phyloP scores from a whole-genome alignment of 1,140 invertebrate species.

The Leptinotarsa undecemlineata region DNA sequence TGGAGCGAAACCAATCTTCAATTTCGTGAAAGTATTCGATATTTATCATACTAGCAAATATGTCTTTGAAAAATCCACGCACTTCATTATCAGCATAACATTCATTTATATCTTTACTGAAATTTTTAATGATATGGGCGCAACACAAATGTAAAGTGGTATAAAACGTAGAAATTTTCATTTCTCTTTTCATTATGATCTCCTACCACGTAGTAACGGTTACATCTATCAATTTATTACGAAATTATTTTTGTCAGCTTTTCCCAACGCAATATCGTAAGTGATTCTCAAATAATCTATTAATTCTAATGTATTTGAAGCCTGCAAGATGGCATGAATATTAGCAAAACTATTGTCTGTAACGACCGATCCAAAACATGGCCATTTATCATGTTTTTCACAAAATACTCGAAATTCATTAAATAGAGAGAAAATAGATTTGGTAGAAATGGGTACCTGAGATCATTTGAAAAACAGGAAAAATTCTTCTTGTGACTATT shows the following conservation, averaged over 20 bases:
- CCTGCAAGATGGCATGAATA: slow-evolving; percentile 27
- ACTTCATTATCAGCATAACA: background rate
- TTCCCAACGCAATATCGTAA: too few relatives aligned
- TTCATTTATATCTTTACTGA: slow-evolving; percentile 21
- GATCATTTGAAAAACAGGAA: too few relatives aligned
- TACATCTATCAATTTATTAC: too few relatives aligned
- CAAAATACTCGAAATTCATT: slow-evolving; percentile 21
- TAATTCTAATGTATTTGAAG: slow-evolving; percentile 23
- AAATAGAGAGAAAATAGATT: slow-evolving; percentile 22
- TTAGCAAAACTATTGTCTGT: slow-evolving; percentile 27
- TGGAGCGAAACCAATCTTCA: slow-evolving; percentile 11
- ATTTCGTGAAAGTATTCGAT: background rate
- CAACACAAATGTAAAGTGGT: too few relatives aligned
- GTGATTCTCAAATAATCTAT: slow-evolving; percentile 17
- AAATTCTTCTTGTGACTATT: slow-evolving; percentile 1
- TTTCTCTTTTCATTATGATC: too few relatives aligned
- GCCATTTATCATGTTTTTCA: slow-evolving; percentile 22
- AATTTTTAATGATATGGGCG: slow-evolving; percentile 29
- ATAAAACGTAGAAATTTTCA: too few relatives aligned
- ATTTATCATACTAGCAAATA: background rate
- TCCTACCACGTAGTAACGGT: too few relatives aligned
- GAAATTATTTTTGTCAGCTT: too few relatives aligned
- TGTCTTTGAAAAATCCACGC: slow-evolving; percentile 12
- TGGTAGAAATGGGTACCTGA: too few relatives aligned
- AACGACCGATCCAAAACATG: slow-evolving; percentile 20